Base-by-base conservation (phyloP, 2,113 vertebrate genomes). In the Corydoras sp. region DNA sequence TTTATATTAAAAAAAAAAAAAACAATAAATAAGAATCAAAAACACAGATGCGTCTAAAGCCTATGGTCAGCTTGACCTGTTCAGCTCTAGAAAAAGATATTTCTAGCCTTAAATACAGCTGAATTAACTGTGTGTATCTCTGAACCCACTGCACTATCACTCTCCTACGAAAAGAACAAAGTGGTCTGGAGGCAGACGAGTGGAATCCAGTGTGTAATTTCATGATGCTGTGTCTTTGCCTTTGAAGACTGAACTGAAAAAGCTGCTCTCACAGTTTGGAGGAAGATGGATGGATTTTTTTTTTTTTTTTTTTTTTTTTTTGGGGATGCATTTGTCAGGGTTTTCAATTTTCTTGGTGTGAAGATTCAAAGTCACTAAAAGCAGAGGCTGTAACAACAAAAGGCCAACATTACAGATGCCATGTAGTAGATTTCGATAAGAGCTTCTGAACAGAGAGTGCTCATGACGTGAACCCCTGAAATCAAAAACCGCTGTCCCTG, bases 171-270 rank as follows among this genome's bases (percentile, higher is more conserved):
- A 63, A 59, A 59, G 43, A 73, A 30, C 9, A n/a, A 53, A 61
- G 51, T 35, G 56, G 58, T 71, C 64, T 80, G 65, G 68, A 74
- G 61, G 60, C 55, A 72, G 69, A 43, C 32, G 51, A 62, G 69
- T 69, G 78, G 75, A 80, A 80, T 77, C 61, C 68, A 73, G 72
- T 68, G 50, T 80, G 78, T 71, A 76, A 79, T 80, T 18, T 55
- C 30, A 69, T 65, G 71, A 74, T 67, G 65, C 62, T 67, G 58
- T 9, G 32, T 61, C 65, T 61, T 51, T 10, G 68, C 69, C 65
- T 72, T 69, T 80, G 68, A 69, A 74, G 64, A 69, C 31, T 13
- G 62, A 43, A 43, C 18, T 24, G 61, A 54, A 60, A 64, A 77
- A 56, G 32, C 58, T 63, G 71, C 60, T 63, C 63, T 67, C 64